Percentiles rank a stretch among this genome's conserved stretches.
phyloP scores from a whole-genome alignment of 2,113 vertebrate genomes.

The Engystomops pustulosus region DNA sequence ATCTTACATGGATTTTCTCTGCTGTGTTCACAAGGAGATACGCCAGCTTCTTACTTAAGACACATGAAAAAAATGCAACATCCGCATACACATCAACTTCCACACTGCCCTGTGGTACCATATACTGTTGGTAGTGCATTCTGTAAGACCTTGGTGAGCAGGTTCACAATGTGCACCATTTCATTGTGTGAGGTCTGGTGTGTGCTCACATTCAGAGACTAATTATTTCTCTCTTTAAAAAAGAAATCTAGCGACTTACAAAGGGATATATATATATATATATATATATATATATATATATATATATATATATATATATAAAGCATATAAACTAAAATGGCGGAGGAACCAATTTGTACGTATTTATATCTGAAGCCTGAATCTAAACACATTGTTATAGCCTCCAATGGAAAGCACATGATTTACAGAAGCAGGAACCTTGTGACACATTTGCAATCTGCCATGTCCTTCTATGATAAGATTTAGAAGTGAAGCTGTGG shows the following conservation, averaged over 20 bases:
- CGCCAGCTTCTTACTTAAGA: slow-evolving; percentile 89
- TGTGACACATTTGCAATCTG: neutral
- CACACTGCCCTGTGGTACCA: slow-evolving; percentile 60
- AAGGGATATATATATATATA: neutral
- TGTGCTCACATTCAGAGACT: slow-evolving; percentile 26
- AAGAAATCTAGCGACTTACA: too few species aligned
- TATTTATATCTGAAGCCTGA: slow-evolving; percentile 36
- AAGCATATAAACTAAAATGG: too few species aligned
- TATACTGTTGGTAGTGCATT: slow-evolving; percentile 23
- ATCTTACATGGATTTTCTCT: slow-evolving; percentile 93
- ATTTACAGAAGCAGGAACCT: neutral
- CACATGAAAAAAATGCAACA: neutral
- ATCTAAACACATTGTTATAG: neutral
- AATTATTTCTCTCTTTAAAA: too few species aligned
- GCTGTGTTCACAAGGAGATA: slow-evolving; percentile 90
- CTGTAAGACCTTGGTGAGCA: slow-evolving; percentile 65
- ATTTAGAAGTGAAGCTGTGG: neutral
- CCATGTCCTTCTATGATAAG: too few species aligned
- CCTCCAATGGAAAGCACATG: neutral
- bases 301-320: neutral
- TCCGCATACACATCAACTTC: neutral
- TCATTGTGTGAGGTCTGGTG: slow-evolving; percentile 15
- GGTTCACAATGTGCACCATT: slow-evolving; percentile 60
- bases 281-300: neutral
- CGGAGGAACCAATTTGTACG: neutral